These are phyloP conservation scores for Sylvietta virens DNA, from an alignment of 2,113 vertebrate genomes.

Conservation along the genomic window DNA sequence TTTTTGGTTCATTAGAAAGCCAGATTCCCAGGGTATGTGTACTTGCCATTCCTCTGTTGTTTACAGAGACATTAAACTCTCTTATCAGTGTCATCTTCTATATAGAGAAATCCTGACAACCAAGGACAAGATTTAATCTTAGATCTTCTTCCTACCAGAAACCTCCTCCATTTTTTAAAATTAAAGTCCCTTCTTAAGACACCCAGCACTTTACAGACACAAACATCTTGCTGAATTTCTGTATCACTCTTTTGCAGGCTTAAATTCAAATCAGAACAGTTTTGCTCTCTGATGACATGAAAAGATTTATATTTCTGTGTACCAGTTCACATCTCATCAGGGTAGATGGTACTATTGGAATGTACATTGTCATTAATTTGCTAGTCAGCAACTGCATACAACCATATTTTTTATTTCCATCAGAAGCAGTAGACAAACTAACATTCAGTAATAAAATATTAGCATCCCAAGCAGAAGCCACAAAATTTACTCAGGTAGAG, in stretches of 20 bases:
- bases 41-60: not conserved
- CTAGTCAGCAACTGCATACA: not conserved
- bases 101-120: not conserved
- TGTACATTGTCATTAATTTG: not conserved
- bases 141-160: not conserved
- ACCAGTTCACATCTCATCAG: not conserved
- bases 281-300: not conserved
- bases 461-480: not conserved
- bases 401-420: not conserved
- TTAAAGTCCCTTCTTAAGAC: not conserved
- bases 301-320: not conserved
- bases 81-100: not conserved
- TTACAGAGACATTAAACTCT: not conserved
- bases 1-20: not conserved
- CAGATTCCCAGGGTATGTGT: not conserved
- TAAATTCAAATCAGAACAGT: not conserved
- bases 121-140: not conserved
- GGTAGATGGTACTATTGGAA: not conserved
- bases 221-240: not conserved
- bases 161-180: not conserved
- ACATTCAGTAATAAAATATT: not conserved
- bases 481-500: not conserved
- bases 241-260: not conserved
- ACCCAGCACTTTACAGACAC: not conserved
- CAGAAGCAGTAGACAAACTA: not conserved